phyloP scores from a whole-genome alignment of 2,113 vertebrate genomes.

The Prionailurus bengalensis region DNA sequence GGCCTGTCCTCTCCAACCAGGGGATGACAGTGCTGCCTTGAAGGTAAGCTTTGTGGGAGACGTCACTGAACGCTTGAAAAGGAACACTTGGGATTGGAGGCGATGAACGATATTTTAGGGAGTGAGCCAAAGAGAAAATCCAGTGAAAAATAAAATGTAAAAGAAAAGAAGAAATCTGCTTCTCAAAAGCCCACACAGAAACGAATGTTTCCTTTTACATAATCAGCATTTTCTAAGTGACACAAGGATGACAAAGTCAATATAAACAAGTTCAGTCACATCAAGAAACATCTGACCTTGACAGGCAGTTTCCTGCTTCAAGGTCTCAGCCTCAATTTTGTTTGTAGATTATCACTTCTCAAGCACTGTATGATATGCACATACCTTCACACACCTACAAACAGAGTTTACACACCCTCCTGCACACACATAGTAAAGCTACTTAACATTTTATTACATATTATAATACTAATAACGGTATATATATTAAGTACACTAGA shows the following conservation, averaged over 20 bases:
- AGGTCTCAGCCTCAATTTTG: background rate
- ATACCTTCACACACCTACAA: background rate
- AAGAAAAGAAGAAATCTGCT: background rate
- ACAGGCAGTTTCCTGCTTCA: background rate
- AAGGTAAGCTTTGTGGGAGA: background rate
- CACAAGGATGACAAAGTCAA: background rate
- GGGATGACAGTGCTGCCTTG: too few species aligned
- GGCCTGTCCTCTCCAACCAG: background rate
- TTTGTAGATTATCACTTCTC: background rate
- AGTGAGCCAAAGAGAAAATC: background rate
- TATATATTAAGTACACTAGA: background rate
- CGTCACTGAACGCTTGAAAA: background rate
- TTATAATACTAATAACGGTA: background rate
- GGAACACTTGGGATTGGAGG: background rate
- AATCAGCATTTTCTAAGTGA: conserved; percentile 8
- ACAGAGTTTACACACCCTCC: background rate
- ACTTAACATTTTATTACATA: background rate
- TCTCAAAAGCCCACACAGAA: background rate
- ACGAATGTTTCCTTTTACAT: conserved; percentile 6
- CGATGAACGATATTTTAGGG: background rate
- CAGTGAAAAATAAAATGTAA: background rate
- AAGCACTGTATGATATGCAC: background rate
- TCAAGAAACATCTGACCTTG: background rate
- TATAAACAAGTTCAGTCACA: conserved; percentile 2
- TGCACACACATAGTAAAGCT: background rate